Conservation (phyloP, 2,113 vertebrate genomes). For the Dolichotis patagonum region DNA sequence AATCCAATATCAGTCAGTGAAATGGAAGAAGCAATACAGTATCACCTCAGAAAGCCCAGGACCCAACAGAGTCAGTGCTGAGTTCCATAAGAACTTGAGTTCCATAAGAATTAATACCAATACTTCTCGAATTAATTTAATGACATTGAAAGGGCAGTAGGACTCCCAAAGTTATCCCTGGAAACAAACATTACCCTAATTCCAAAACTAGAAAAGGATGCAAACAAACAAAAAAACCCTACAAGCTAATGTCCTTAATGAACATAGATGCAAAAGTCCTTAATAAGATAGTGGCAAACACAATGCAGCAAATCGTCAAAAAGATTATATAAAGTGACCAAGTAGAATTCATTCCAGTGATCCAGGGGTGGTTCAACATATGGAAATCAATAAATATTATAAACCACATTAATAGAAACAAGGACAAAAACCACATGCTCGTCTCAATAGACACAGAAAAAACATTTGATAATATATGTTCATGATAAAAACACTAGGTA, state of each 20-base stretch:
- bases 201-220: background rate
- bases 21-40: background rate
- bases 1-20: background rate
- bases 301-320: background rate
- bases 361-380: background rate
- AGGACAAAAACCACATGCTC: background rate
- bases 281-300: background rate
- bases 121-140: background rate
- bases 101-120: background rate
- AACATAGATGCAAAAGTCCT: background rate
- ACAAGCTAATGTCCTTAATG: background rate
- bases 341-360: background rate
- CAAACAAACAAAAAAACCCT: background rate
- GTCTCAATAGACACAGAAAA: background rate
- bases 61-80: background rate
- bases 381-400: background rate
- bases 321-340: background rate
- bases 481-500: background rate
- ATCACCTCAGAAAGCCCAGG: background rate
- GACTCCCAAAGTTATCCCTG: background rate
- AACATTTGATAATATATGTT: background rate
- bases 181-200: background rate
- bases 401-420: background rate
- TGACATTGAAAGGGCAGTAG: background rate
- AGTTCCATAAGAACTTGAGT: background rate